A percentile compares a stretch with the other conserved stretches of the same genome.
phyloP scores from a whole-genome alignment of 2,797 vertebrate genomes.

The Synaphobranchus kaupii region DNA sequence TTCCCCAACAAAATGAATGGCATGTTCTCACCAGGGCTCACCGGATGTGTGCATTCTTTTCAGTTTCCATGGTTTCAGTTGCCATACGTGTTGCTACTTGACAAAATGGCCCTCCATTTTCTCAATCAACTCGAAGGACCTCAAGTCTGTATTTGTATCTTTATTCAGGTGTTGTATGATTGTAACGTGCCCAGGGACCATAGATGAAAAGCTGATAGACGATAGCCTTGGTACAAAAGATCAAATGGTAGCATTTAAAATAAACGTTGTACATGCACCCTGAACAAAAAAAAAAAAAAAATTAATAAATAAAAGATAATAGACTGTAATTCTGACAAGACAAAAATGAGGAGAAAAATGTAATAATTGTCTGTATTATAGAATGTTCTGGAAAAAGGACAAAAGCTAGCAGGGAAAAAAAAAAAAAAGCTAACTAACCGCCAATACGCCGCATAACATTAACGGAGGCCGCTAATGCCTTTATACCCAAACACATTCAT shows the following conservation, averaged over 20 bases:
- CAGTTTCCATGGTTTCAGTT: neutral
- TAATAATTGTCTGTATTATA: neutral
- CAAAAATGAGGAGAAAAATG: neutral
- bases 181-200: neutral
- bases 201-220: neutral
- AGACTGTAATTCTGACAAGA: neutral
- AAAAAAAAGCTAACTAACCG: neutral
- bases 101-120: neutral
- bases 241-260: neutral
- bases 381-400: neutral
- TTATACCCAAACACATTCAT: slow-evolving; percentile 24
- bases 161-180: neutral
- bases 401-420: neutral
- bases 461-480: slow-evolving; percentile 16
- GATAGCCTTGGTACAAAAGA: neutral
- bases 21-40: slow-evolving; percentile 11
- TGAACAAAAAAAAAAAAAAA: neutral
- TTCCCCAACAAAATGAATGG: neutral
- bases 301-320: neutral
- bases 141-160: neutral
- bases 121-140: neutral
- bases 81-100: too few species aligned
- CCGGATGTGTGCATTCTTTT: neutral
- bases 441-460: neutral
- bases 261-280: neutral